phyloP scores from a whole-genome alignment of 2,888 invertebrate genomes.

The Steinernema hermaphroditum region DNA sequence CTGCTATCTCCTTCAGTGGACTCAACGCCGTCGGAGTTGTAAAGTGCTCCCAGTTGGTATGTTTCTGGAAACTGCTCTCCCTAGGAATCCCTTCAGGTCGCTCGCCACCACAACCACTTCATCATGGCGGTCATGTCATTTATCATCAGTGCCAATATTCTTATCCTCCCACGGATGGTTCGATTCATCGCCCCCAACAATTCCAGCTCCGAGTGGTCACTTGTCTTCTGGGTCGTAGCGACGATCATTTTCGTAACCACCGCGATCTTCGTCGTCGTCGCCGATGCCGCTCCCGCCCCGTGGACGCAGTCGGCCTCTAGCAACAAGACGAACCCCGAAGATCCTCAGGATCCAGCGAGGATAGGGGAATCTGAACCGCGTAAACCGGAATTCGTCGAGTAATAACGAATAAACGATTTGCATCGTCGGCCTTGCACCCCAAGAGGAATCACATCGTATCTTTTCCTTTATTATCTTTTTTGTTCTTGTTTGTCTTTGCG shows the following conservation, averaged over 20 bases:
- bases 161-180: constrained; percentile 19
- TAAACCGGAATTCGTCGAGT: neutral
- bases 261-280: constrained; percentile 34
- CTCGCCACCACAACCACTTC: constrained; percentile 33
- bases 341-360: neutral
- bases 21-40: constrained; percentile 55
- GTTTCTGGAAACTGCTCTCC: neutral
- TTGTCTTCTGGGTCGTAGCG: constrained; percentile 32
- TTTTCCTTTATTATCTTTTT: neutral
- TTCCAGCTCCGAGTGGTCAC: constrained; percentile 31
- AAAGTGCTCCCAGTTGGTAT: constrained; percentile 52
- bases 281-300: constrained; percentile 30
- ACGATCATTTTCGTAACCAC: constrained; percentile 13
- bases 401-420: neutral
- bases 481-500: neutral
- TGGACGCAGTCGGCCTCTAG: constrained; percentile 27
- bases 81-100: constrained; percentile 14
- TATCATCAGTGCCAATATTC: constrained; percentile 23
- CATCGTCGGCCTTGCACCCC: neutral
- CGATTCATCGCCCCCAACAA: constrained; percentile 30
- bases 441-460: neutral
- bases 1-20: constrained; percentile 49
- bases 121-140: constrained; percentile 31
- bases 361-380: neutral
- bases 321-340: neutral